Conservation (phyloP, 2,797 vertebrate species). For the Botia kubotai region DNA sequence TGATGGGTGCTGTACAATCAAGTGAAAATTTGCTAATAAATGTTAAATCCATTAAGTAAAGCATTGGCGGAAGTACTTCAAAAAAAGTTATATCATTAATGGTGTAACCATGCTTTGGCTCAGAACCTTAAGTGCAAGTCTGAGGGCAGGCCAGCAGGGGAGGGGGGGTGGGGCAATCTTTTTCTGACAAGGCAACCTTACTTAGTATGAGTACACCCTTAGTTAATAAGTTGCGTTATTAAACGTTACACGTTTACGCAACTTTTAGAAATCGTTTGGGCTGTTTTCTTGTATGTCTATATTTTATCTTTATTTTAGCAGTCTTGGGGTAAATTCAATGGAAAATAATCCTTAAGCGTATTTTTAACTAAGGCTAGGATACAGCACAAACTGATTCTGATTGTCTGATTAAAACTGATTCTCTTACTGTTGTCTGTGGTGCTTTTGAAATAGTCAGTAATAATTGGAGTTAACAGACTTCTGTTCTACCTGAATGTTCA, state of each 20-base stretch:
- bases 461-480: background rate
- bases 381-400: constrained; percentile 4
- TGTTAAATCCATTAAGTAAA: too few relatives aligned
- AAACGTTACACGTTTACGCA: background rate
- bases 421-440: background rate
- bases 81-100: too few relatives aligned
- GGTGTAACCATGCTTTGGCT: too few relatives aligned
- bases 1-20: too few relatives aligned
- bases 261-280: constrained; percentile 4
- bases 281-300: background rate
- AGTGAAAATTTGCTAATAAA: too few relatives aligned
- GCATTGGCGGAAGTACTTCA: too few relatives aligned
- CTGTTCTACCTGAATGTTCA: background rate
- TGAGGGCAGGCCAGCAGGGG: too few relatives aligned
- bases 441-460: background rate
- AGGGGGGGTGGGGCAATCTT: too few relatives aligned
- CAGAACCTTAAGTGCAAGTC: too few relatives aligned
- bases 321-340: background rate
- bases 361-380: background rate
- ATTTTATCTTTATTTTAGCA: background rate
- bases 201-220: too few relatives aligned
- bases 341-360: background rate
- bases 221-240: too few relatives aligned
- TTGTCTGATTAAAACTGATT: background rate
- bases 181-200: too few relatives aligned